A percentile compares a stretch with the other conserved stretches of the same genome.
These are phyloP conservation scores for Caenorhabditis macrosperma DNA, from an alignment of 2,888 invertebrate genomes.

Conservation along the genomic window DNA sequence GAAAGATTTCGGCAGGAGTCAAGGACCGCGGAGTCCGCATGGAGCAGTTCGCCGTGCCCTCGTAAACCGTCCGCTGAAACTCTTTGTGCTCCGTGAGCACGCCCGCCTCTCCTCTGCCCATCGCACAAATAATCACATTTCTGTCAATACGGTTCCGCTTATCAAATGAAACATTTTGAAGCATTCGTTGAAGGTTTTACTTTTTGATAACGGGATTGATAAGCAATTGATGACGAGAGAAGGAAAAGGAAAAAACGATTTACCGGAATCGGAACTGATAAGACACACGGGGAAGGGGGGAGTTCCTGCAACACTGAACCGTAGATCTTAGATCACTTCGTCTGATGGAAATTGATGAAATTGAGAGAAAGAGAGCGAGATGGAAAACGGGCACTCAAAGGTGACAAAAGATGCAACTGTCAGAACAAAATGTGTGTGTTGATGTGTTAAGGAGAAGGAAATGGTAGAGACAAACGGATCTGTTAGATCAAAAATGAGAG, in stretches of 20 bases:
- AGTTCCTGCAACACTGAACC: too few species aligned
- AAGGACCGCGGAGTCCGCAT: constrained; percentile 57
- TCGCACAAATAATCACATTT: constrained; percentile 48
- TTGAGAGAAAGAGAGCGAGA: too few species aligned
- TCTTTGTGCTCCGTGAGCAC: constrained; percentile 46
- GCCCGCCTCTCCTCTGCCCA: background rate
- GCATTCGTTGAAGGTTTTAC: constrained; percentile 2
- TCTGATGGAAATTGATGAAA: too few species aligned
- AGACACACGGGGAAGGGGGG: constrained; percentile 3
- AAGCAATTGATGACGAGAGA: constrained; percentile 11
- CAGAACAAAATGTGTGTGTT: too few species aligned
- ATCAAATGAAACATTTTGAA: constrained; percentile 26
- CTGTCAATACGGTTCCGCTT: constrained; percentile 37
- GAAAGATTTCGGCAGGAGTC: constrained; percentile 31
- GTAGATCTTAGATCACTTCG: too few species aligned
- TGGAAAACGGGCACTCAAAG: too few species aligned
- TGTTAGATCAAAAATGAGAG: too few species aligned
- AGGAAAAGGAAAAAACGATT: background rate
- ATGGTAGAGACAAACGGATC: too few species aligned
- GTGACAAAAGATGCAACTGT: too few species aligned
- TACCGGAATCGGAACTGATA: constrained; percentile 2
- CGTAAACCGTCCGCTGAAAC: constrained; percentile 26
- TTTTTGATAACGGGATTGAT: constrained; percentile 9
- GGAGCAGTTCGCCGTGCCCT: constrained; percentile 54
- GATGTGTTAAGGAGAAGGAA: too few species aligned